These are phyloP conservation scores for Aegithalos caudatus DNA, from an alignment of 2,113 vertebrate genomes.

Conservation along the genomic window DNA sequence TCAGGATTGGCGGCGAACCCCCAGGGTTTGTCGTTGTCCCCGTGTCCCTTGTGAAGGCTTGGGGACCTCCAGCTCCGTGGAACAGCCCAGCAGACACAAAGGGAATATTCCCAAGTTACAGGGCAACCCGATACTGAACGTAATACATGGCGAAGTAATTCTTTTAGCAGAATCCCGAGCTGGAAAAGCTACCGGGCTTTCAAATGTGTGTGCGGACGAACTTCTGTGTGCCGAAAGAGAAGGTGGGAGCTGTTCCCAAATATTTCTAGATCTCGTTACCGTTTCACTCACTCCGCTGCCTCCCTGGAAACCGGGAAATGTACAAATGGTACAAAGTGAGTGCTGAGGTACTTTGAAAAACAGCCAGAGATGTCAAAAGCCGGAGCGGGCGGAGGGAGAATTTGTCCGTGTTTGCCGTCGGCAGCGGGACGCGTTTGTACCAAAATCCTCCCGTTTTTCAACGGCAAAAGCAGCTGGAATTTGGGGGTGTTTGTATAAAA, in stretches of 20 bases:
- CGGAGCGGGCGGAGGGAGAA: rapidly evolving
- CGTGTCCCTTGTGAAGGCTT: neutral
- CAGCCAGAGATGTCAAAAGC: neutral
- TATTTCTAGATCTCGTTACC: neutral
- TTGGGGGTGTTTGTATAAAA: neutral
- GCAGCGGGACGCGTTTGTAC: rapidly evolving
- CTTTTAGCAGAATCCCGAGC: neutral
- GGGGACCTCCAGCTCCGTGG: neutral
- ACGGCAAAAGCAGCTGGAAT: rapidly evolving
- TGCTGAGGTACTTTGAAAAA: neutral
- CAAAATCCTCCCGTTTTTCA: rapidly evolving
- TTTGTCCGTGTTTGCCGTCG: neutral
- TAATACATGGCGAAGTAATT: neutral
- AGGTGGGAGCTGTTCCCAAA: neutral
- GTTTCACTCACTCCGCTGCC: neutral
- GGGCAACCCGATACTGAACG: slow-evolving; percentile 18
- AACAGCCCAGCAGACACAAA: slow-evolving; percentile 19
- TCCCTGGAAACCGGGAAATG: neutral
- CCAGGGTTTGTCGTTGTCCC: neutral
- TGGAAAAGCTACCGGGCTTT: slow-evolving; percentile 39
- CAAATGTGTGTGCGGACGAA: neutral
- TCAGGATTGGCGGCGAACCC: neutral
- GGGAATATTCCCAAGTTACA: neutral
- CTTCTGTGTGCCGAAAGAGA: neutral
- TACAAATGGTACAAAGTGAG: neutral